Base-by-base conservation (phyloP, 2,113 vertebrate species). In the Zonotrichia leucophrys region DNA sequence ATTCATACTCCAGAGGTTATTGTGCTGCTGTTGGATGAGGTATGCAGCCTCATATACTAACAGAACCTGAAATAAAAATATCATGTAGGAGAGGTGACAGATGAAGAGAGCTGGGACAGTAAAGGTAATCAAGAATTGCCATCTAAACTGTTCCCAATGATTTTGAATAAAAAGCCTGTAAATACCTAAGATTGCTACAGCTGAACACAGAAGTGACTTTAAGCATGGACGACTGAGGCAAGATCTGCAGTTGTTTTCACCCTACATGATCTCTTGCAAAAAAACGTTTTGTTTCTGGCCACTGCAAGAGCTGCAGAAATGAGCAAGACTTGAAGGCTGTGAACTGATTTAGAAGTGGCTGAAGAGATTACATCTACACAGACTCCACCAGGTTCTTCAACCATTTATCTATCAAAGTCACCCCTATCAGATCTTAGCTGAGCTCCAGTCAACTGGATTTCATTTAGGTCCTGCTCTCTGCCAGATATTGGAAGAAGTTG, bases 361-460 rank as follows among this genome's bases (percentile, higher is more conserved):
- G 60, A 81, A 85, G 15, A 94, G 94, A 96, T 93, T 86, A 72
- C 24, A 88, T 84, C 83, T 89, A 64, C 50, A 47, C 30, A 92
- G 64, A 67, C 49, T 92, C 80, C 66, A 93, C 79, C n/a, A 93
- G 94, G 33, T 89, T 96, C 72, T 88, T 80, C 66, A 87, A 78
- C 60, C 37, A 72, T 60, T 64, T 95, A 93, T 92, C 56, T 68
- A 55, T 90, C 88, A 87, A 95, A 95, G 94, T 82, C 80, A 93
- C 46, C 31, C 68, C 73, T 92, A 96, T 94, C 93, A 92, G 79
- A 95, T 94, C 73, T 89, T 56, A 68, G 69, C 73, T 58, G 86
- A 83, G 80, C 90, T 89, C 79, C 85, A 94, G 90, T 92, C 95
- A 94, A 90, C 76, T 82, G 88, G 83, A 96, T 87, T 95, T 95